These are phyloP conservation scores for Gadopsis marmoratus DNA, from an alignment of 2,797 vertebrate genomes.

Conservation along the genomic window DNA sequence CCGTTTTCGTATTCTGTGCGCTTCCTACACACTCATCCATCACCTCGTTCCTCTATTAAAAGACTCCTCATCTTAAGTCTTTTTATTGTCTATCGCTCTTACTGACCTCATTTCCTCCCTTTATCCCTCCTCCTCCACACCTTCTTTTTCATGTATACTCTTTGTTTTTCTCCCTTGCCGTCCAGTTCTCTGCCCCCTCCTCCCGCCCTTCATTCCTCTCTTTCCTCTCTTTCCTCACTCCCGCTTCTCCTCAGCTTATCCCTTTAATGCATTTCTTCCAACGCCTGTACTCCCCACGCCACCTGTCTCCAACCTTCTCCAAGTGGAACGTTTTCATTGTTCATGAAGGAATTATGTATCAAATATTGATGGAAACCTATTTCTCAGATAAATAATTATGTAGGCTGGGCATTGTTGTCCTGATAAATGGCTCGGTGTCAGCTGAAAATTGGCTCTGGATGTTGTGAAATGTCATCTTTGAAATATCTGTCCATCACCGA, in stretches of 20 bases:
- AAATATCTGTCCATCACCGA: conserved; percentile 16
- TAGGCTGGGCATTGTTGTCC: neutral
- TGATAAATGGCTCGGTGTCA: conserved; percentile 20
- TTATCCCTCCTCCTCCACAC: conserved; percentile 1
- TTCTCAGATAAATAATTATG: conserved; percentile 18
- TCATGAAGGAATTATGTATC: conserved; percentile 8
- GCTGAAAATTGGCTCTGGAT: conserved; percentile 1
- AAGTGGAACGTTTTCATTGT: neutral
- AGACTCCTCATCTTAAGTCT: conserved; percentile 54
- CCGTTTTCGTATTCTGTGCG: conserved; percentile 64
- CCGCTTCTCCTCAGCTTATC: neutral
- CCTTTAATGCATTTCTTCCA: neutral
- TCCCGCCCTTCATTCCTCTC: neutral
- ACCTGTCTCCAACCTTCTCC: neutral
- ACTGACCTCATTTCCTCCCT: conserved; percentile 42
- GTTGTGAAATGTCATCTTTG: conserved; percentile 29
- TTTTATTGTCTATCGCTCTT: conserved; percentile 31
- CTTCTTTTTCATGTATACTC: neutral
- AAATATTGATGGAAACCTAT: neutral
- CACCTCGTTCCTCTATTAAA: conserved; percentile 55
- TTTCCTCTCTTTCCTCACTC: neutral
- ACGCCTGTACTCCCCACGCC: neutral
- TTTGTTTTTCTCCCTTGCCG: neutral
- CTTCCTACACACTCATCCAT: conserved; percentile 70
- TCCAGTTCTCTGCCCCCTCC: neutral